Conservation (phyloP, 2,797 vertebrate species). For the Eulemur albifrons region DNA sequence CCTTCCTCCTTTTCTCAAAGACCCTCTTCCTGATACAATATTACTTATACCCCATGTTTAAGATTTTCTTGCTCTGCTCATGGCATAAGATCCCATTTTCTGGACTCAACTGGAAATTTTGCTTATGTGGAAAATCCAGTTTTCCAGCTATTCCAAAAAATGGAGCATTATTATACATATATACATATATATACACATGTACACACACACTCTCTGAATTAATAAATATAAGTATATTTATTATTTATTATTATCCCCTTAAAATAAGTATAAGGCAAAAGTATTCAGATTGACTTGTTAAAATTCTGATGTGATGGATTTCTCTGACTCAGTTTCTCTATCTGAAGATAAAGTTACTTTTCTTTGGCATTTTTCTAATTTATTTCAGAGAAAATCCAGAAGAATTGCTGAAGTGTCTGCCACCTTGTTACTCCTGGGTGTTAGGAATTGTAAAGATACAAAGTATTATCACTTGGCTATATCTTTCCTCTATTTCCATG, state of each 20-base stretch:
- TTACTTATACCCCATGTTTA: neutral
- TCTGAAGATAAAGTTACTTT: constrained; percentile 2
- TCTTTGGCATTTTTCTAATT: neutral
- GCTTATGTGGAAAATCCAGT: neutral
- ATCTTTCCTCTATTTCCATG: neutral
- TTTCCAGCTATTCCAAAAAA: neutral
- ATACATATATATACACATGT: neutral
- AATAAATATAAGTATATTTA: neutral
- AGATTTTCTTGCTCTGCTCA: neutral
- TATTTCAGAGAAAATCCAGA: constrained; percentile 41
- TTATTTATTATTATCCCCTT: no score
- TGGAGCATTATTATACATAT: neutral
- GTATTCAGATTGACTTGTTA: neutral
- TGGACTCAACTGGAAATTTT: constrained; percentile 17
- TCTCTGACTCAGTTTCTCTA: neutral
- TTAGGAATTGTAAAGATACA: neutral
- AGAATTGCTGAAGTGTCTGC: neutral
- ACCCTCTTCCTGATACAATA: neutral
- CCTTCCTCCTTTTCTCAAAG: neutral
- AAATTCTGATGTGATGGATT: neutral
- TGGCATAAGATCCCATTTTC: neutral
- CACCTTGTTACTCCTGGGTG: neutral
- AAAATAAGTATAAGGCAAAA: neutral
- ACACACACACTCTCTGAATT: neutral
- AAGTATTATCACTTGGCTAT: neutral